Percentiles rank a stretch among this genome's conserved stretches.
Evolutionary conservation across 2,797 vertebrate genomes (phyloP).

Genomic region (Capromys pilorides): DNA sequence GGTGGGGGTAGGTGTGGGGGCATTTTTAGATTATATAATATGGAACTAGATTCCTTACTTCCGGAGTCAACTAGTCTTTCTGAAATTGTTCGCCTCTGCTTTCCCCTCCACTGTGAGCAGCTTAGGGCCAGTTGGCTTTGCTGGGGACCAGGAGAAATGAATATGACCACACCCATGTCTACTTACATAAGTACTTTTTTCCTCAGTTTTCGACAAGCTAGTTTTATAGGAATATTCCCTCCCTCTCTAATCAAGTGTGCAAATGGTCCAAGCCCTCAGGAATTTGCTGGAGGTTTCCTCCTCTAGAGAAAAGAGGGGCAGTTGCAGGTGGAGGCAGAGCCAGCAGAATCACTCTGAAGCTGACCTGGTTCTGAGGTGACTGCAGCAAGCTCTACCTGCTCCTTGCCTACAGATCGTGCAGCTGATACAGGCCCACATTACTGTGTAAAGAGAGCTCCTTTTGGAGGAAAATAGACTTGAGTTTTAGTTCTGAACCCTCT

Average conservation of each 20-base stretch:
- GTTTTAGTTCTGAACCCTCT: neutral
- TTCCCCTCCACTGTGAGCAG: neutral
- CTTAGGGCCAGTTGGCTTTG: slow-evolving; percentile 19
- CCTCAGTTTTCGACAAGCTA: neutral
- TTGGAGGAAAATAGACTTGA: neutral
- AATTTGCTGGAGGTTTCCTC: neutral
- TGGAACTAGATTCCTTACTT: slow-evolving; percentile 69
- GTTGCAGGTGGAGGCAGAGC: neutral
- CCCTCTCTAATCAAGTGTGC: neutral
- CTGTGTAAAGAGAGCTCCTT: neutral
- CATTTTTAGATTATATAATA: slow-evolving; percentile 79
- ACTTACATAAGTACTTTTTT: slow-evolving; percentile 8
- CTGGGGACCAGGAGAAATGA: slow-evolving; percentile 24
- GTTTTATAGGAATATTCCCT: neutral
- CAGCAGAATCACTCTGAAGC: neutral
- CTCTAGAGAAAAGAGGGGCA: neutral
- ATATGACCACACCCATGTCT: slow-evolving; percentile 26
- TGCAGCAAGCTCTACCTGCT: neutral
- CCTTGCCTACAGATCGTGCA: neutral
- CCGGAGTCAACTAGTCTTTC: slow-evolving; percentile 51
- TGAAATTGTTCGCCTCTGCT: slow-evolving; percentile 26
- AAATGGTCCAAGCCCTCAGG: neutral
- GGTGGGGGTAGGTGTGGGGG: slow-evolving; percentile 75
- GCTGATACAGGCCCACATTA: neutral
- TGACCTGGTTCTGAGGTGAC: neutral